Evolutionary conservation across 2,113 vertebrate species (phyloP), one percentile per base, ranked within the genome.

Genomic region (Nesoenas mayeri): DNA sequence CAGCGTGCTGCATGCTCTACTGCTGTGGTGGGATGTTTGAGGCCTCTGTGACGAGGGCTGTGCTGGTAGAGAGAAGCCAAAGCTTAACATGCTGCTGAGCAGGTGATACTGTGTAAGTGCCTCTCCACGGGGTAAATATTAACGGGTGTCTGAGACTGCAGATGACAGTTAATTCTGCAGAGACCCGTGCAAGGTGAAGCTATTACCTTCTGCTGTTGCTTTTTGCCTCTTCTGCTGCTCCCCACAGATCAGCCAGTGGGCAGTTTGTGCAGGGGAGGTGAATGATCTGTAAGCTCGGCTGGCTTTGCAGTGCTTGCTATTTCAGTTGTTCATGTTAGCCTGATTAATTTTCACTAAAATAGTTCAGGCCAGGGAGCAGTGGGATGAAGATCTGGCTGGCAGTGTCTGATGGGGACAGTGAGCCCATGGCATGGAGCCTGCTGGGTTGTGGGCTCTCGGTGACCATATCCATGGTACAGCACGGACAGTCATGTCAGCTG

Each of bases 401-500:
- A 29, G 53, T 29, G 5, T 44, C 75, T 48, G 34, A 72, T 62
- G 65, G 53, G 42, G 29, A 7, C 58, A 54, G n/a, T 15, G 53
- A 84, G 77, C 44, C 47, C 0, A 1, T 64, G 78, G 34, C 38
- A 29, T 15, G 29, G 72, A 73, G 19, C 2, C 18, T 44, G 40
- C 20, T 57, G 44, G 31, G 20, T 15, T 80, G 40, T 32, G 28
- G 71, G 34, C 25, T 1, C 16, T 60, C 19, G 0, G 65, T n/a
- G 61, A 29, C 61, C 2, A 3, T 57, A 89, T 50, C 26, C 0
- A 0, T n/a, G 77, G 47, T 42, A 10, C 31, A 72, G 29, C 32
- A 18, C 0, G 0, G 58, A 9, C 50, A 0, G 26, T 26, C 0
- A 0, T 0, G 1, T 61, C n/a, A 20, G 36, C 62, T 79, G 67